A percentile compares a stretch with the other conserved stretches of the same genome.
Conservation (phyloP, 1,140 invertebrate genomes). For the Habropoda laboriosa region DNA sequence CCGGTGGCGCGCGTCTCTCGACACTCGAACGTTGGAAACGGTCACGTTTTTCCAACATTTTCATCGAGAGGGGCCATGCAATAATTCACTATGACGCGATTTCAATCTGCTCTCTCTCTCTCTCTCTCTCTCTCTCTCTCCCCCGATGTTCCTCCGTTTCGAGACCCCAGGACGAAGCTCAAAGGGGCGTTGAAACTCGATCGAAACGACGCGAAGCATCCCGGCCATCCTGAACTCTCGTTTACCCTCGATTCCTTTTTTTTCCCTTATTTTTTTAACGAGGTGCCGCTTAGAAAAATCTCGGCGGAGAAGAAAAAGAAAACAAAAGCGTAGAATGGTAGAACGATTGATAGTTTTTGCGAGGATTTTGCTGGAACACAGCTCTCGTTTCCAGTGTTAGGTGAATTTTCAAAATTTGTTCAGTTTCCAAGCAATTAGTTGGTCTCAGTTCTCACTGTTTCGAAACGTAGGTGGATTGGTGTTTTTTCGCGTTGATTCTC, state of each 20-base stretch:
- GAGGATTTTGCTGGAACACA: neutral
- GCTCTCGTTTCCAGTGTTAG: too few relatives aligned
- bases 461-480: too few relatives aligned
- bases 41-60: neutral
- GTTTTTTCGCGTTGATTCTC: too few relatives aligned
- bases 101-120: too few relatives aligned
- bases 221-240: neutral
- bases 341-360: neutral
- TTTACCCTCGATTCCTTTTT: neutral
- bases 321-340: too few relatives aligned
- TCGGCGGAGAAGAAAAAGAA: too few relatives aligned
- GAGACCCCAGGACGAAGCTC: neutral
- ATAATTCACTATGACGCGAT: conserved; percentile 19
- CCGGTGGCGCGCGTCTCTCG: too few relatives aligned
- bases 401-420: too few relatives aligned
- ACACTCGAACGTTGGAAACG: neutral
- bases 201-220: neutral
- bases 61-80: neutral
- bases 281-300: too few relatives aligned
- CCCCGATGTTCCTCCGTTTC: neutral
- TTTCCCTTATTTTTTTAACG: neutral
- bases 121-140: too few relatives aligned
- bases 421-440: too few relatives aligned
- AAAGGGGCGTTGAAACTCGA: neutral
- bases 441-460: too few relatives aligned